These are phyloP conservation scores for Cryptomyrus ogoouensis DNA, from an alignment of 2,113 vertebrate genomes.

Conservation along the genomic window DNA sequence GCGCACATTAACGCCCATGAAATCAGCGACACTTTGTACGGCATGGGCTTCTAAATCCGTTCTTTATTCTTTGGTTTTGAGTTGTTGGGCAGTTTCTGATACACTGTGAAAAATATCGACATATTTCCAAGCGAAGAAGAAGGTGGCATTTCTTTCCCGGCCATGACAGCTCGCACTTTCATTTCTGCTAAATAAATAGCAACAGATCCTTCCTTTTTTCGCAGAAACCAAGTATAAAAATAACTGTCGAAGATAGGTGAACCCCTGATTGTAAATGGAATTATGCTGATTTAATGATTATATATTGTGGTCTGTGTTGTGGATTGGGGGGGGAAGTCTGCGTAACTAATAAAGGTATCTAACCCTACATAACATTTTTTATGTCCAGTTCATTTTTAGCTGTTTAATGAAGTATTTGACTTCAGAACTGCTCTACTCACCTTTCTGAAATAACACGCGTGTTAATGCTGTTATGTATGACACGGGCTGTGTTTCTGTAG, in stretches of 20 bases:
- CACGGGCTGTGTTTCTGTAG: background rate
- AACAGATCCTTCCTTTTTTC: conserved; percentile 6
- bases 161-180: background rate
- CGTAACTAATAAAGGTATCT: background rate
- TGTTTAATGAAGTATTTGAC: background rate
- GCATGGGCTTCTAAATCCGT: background rate
- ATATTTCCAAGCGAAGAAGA: background rate
- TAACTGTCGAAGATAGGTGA: background rate
- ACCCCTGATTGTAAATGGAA: background rate
- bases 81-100: background rate
- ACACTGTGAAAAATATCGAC: background rate
- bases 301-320: background rate
- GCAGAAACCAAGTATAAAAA: conserved; percentile 4
- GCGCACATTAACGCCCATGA: background rate
- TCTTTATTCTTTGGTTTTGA: background rate
- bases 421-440: background rate
- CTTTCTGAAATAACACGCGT: background rate
- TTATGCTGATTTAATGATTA: background rate
- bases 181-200: conserved; percentile 14
- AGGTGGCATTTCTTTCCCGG: background rate
- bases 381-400: background rate
- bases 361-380: background rate
- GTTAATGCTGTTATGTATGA: background rate
- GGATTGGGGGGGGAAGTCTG: background rate
- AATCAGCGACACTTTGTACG: background rate